Evolutionary conservation across 92 coral and sea anemone genomes (phyloP).

Genomic region (Palythoa heliodiscus): DNA sequence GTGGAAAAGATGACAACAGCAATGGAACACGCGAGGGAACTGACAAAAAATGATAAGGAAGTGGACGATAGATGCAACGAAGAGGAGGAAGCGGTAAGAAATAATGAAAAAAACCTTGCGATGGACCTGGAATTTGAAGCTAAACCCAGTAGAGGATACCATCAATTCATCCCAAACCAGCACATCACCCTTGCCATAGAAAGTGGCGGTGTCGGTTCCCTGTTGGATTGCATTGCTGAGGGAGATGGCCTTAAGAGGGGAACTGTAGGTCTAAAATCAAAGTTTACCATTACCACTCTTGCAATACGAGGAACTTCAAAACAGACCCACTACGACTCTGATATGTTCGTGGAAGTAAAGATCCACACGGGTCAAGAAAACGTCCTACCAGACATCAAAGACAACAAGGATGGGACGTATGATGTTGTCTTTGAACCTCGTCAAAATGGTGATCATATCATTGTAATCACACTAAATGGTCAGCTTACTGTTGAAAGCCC

Average conservation of each 20-base stretch:
- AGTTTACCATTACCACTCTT: slow-evolving; percentile 26
- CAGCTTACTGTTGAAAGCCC: slow-evolving; percentile 37
- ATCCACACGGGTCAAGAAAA: background rate
- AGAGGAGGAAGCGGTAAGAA: background rate
- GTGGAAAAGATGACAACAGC: slow-evolving; percentile 16
- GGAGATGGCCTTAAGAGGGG: slow-evolving; percentile 28
- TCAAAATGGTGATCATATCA: slow-evolving; percentile 4
- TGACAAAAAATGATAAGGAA: background rate
- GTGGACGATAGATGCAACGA: background rate
- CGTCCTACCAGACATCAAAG: slow-evolving; percentile 2
- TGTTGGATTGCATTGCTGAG: slow-evolving; percentile 37
- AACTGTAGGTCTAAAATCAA: slow-evolving; percentile 31
- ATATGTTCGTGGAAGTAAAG: slow-evolving; percentile 11
- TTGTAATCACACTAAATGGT: slow-evolving; percentile 18
- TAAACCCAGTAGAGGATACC: slow-evolving; percentile 38
- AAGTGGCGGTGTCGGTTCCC: slow-evolving; percentile 35
- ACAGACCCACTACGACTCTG: slow-evolving; percentile 25
- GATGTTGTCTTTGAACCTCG: slow-evolving; percentile 13
- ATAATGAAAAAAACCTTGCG: background rate
- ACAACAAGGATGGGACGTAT: slow-evolving; percentile 25
- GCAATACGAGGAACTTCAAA: slow-evolving; percentile 39
- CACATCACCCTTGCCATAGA: slow-evolving; percentile 5
- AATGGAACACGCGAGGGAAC: background rate
- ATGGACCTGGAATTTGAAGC: slow-evolving; percentile 4
- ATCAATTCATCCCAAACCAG: slow-evolving; percentile 38